Evolutionary conservation across 1,140 invertebrate genomes (phyloP), one percentile per base, ranked within the genome.

Genomic region (Panagrolaimus sp.): DNA sequence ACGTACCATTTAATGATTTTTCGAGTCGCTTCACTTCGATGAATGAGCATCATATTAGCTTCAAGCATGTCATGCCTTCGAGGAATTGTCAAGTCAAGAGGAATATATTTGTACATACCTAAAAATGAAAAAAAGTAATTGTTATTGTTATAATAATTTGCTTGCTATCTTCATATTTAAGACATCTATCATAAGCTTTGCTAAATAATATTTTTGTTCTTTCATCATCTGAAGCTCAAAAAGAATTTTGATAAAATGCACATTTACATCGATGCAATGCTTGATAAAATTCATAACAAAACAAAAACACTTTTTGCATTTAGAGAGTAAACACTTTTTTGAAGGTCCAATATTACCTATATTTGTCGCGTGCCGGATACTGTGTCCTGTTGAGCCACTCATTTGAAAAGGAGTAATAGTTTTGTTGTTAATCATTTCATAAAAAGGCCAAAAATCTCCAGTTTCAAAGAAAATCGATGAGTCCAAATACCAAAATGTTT

Each of bases 21-120:
- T 66, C 65, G 15, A 14, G 65, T 46, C 7, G 46, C 24, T 15
- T 66, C 43, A 43, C 21, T 66, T 44, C 46, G 43, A 24, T 44
- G 43, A 26, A 66, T 46, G 0, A 66, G 28, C 65, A 66, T 66
- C 24, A 47, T 66, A 32, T 66, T 66, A 8, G 65, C 65, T 15
- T 66, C 65, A 26, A 66, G 38, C 65, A 66, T 66, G 14, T 66
- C 65, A 26, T 28, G 24, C 21, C 45, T 43, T 24, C 46, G 43
- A n/a, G 43, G 10, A 46, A 66, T 24, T 17, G 65, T 28, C n/a
- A 47, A n/a, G 45, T 66, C 65, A 26, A 66, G 43, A 8, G 65
- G 65, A 43, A 66, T n/a, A 24, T 66, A 66, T 26, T 66, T 47
- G 65, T 66, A 66, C 65, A 66, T 66, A 38, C 45, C 65, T 66